Percentiles rank a stretch among this genome's conserved stretches.
These are phyloP conservation scores for Nomia melanderi DNA, from an alignment of 1,140 invertebrate genomes.

Conservation along the genomic window DNA sequence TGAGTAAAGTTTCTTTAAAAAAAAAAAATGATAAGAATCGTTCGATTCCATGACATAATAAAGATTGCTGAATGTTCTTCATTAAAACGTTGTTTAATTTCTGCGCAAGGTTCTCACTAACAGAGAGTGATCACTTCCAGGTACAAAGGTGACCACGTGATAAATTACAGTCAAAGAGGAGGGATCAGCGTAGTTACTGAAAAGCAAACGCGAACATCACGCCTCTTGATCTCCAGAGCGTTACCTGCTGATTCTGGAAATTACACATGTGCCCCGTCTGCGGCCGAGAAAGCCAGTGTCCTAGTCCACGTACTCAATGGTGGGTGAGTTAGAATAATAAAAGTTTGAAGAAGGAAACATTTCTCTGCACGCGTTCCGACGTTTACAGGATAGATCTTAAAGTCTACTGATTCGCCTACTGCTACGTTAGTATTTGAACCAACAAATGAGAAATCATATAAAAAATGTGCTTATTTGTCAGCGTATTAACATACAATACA, in stretches of 20 bases:
- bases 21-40: no score
- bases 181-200: slow-evolving; percentile 93
- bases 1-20: no score
- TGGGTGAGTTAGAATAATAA: slow-evolving; percentile 72
- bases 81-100: neutral
- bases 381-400: neutral
- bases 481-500: no score
- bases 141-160: slow-evolving; percentile 91
- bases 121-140: slow-evolving; percentile 48
- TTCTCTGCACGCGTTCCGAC: no score
- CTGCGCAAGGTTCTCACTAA: neutral
- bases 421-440: no score
- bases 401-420: no score
- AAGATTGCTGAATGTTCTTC: neutral
- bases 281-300: slow-evolving; percentile 83
- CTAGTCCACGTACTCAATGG: slow-evolving; percentile 84
- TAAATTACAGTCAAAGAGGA: slow-evolving; percentile 92
- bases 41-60: neutral
- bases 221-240: slow-evolving; percentile 90
- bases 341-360: neutral
- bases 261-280: slow-evolving; percentile 90
- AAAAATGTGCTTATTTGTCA: no score
- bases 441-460: no score
- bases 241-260: slow-evolving; percentile 91
- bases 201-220: slow-evolving; percentile 90